Conservation (phyloP, 2,797 vertebrate species). For the Trachops cirrhosus region DNA sequence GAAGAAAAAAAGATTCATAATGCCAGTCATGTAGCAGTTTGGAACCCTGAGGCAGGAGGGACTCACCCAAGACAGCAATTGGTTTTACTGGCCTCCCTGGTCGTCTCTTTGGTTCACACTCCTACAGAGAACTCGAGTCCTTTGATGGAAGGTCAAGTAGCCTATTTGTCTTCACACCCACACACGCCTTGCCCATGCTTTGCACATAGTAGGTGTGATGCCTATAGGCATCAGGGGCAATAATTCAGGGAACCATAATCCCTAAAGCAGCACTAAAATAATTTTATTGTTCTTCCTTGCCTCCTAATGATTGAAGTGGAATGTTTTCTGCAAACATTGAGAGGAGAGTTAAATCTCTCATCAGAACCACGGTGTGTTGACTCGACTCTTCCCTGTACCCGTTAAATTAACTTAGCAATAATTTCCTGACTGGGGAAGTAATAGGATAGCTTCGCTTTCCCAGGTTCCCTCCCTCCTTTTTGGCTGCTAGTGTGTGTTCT, state of each 20-base stretch:
- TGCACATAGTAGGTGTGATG: neutral
- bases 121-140: neutral
- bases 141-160: neutral
- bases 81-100: neutral
- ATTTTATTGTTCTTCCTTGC: neutral
- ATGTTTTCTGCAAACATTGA: neutral
- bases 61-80: neutral
- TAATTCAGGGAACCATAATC: neutral
- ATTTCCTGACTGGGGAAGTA: constrained; percentile 58
- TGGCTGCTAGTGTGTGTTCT: neutral
- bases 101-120: neutral
- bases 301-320: neutral
- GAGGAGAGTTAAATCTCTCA: constrained; percentile 49
- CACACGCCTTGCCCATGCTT: neutral
- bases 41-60: neutral
- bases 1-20: neutral
- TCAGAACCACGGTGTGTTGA: neutral
- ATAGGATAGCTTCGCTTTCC: constrained; percentile 24
- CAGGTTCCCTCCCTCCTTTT: constrained; percentile 23
- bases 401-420: constrained; percentile 39
- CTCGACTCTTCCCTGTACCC: neutral
- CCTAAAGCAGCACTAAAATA: neutral
- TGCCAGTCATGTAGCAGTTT: neutral
- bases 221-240: neutral
- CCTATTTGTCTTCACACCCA: neutral